Base-by-base conservation (phyloP, 2,113 vertebrate genomes). In the Strix uralensis region DNA sequence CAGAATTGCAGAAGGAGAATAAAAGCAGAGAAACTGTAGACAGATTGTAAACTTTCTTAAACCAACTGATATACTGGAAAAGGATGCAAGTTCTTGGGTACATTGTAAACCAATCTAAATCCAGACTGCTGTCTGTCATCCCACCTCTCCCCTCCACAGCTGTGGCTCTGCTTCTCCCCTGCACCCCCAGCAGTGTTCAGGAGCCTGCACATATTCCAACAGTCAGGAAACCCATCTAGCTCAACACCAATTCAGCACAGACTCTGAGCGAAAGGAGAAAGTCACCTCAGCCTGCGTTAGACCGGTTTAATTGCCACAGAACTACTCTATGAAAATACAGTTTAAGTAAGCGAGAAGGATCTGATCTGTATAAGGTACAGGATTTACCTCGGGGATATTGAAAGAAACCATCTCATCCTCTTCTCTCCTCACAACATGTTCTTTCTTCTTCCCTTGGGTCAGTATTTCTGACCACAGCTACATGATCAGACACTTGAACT, bases 161-260 rank as follows among this genome's bases (percentile, higher is more conserved):
- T 10, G 4, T 0, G 4, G 25, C n/a, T 55, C 49, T 52, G 32
- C 73, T 62, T 69, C 25, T 40, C 29, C 47, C 23, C 34, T 23
- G 5, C 61, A 67, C 9, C 22, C 21, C 5, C 5, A 20, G 27
- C 2, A 47, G 12, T 0, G 3, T 18, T 57, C 32, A 51, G 19
- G 57, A 82, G 44, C 42, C 36, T 7, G 6, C 32, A 44, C 9
- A 0, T 13, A 51, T 23, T 34, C 32, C 5, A 3, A 51, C 30
- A 57, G 5, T 29, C 34, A 9, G 19, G 34, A 58, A 51, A 51
- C 2, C 0, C 4, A 51, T 25, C 13, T 12, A 20, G 22, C 70
- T 44, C 36, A 29, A 21, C 55, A 62, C 23, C 18, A 30, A 6
- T 9, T 30, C 13, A 55, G 26, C 30, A 75, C 38, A 38, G 17